Percentiles rank a stretch among this genome's conserved stretches.
Evolutionary conservation across 2,113 vertebrate genomes (phyloP).

Genomic region (Ictalurus punctatus): DNA sequence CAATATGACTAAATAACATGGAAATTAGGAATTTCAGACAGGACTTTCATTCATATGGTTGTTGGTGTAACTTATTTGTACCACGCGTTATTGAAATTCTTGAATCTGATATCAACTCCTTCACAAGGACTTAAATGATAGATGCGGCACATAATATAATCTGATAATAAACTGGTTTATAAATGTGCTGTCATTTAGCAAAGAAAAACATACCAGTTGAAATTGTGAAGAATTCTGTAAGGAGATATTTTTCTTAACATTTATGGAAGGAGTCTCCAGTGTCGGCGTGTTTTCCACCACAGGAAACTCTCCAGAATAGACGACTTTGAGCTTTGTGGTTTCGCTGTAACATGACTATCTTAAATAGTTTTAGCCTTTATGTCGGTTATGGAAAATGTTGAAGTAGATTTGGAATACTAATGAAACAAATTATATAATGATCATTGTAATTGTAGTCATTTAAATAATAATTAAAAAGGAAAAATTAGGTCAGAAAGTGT

Average conservation of each 20-base stretch:
- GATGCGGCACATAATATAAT: neutral
- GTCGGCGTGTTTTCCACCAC: neutral
- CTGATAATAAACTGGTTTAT: neutral
- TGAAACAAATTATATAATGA: neutral
- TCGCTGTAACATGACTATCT: neutral
- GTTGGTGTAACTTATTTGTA: neutral
- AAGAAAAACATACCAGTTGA: neutral
- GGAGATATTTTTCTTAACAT: neutral
- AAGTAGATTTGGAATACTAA: neutral
- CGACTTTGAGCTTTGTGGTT: neutral
- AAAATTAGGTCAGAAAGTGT: too few relatives aligned
- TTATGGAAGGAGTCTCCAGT: neutral
- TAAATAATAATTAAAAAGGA: too few relatives aligned
- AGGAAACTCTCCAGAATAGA: neutral
- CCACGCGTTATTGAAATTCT: neutral
- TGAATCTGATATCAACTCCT: neutral
- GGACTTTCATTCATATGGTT: neutral
- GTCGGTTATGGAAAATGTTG: neutral
- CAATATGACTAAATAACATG: neutral
- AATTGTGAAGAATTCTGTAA: neutral
- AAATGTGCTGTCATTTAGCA: neutral
- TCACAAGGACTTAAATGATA: neutral
- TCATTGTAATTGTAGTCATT: neutral
- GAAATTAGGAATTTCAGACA: neutral
- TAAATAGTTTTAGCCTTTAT: neutral